A percentile compares a stretch with the other conserved stretches of the same genome.
phyloP scores from a whole-genome alignment of 2,888 invertebrate genomes.

The Eurois occulta region DNA sequence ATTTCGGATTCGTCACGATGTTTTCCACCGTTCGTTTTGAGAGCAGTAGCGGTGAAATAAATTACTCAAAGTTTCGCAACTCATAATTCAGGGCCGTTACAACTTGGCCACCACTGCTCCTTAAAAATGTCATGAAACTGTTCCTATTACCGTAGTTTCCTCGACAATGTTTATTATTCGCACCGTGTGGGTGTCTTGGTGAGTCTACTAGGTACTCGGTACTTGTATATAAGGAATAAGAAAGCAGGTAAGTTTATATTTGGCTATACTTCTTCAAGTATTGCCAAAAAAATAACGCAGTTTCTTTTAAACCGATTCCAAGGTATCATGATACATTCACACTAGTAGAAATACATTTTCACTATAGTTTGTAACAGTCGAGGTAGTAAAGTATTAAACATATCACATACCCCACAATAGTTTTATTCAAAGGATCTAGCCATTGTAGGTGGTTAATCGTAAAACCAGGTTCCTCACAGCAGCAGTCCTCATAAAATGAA shows the following conservation, averaged over 20 bases:
- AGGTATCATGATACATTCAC: not conserved
- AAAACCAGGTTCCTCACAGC: conserved; percentile 74
- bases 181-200: not conserved
- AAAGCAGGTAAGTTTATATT: not conserved
- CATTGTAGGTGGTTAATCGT: conserved; percentile 73
- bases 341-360: not conserved
- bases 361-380: accelerated
- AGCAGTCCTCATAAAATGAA: conserved; percentile 79
- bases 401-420: conserved; percentile 79
- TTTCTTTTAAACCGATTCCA: not conserved
- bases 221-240: not conserved
- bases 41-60: not conserved
- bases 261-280: not conserved
- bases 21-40: not conserved
- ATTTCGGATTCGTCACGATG: not conserved
- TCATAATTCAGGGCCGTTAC: not conserved
- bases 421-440: conserved; percentile 75
- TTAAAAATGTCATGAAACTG: not conserved
- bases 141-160: not conserved
- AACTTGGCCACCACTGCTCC: not conserved
- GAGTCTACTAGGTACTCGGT: not conserved
- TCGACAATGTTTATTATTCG: not conserved
- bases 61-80: not conserved
- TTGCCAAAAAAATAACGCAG: not conserved
- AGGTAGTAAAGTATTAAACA: conserved; percentile 39